A percentile compares a stretch with the other conserved stretches of the same genome.
These are phyloP conservation scores for Enteromius mattozi DNA, from an alignment of 2,797 vertebrate species.

Conservation along the genomic window DNA sequence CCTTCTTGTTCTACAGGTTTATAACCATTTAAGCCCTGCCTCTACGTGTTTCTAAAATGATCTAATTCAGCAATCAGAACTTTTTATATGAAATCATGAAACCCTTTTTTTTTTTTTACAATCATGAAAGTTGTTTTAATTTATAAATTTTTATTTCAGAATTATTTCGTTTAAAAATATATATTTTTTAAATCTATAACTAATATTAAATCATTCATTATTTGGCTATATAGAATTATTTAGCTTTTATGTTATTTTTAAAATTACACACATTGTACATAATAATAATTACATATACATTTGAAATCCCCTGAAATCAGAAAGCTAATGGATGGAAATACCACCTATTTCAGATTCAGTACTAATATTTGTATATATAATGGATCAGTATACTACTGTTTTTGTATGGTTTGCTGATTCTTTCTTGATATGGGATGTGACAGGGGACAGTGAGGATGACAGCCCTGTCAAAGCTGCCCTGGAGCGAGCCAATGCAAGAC, in stretches of 20 bases:
- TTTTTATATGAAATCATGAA: background rate
- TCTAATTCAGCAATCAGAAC: background rate
- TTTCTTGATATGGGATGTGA: slow-evolving; percentile 53
- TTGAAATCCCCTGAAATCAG: background rate
- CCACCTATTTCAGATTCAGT: background rate
- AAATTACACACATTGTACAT: background rate
- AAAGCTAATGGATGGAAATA: background rate
- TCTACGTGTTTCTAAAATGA: background rate
- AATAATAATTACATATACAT: background rate
- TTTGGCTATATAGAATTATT: background rate
- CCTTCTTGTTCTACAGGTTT: background rate
- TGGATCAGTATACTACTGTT: background rate
- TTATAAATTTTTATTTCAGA: background rate
- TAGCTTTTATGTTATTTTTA: background rate
- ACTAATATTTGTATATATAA: slow-evolving; percentile 4
- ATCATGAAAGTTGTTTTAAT: background rate
- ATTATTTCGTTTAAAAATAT: background rate
- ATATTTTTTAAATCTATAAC: background rate
- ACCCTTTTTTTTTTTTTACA: background rate
- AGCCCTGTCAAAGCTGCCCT: slow-evolving; percentile 77
- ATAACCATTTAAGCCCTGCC: slow-evolving; percentile 34
- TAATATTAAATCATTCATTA: background rate
- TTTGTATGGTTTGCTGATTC: slow-evolving; percentile 2
- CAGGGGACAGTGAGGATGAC: slow-evolving; percentile 84
- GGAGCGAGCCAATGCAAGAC: slow-evolving; percentile 80